Evolutionary conservation across 2,888 invertebrate species (phyloP).

Genomic region (Augiades crinisus): DNA sequence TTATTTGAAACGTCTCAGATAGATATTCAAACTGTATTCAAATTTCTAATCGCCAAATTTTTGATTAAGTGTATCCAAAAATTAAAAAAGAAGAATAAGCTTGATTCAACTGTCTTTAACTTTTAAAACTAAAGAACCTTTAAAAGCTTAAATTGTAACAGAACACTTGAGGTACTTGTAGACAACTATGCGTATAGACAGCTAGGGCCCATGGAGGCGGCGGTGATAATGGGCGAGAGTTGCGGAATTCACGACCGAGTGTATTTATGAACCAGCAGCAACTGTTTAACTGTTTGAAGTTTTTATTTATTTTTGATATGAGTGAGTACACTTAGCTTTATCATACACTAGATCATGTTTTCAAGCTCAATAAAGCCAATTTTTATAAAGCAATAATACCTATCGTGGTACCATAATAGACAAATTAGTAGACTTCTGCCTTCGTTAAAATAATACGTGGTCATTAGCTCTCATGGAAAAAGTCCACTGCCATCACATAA

Average conservation of each 20-base stretch:
- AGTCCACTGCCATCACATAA: slow-evolving; percentile 38
- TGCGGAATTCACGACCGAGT: slow-evolving; percentile 65
- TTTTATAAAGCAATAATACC: slow-evolving; percentile 27
- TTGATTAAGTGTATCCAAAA: too few relatives aligned
- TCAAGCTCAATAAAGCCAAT: slow-evolving; percentile 20
- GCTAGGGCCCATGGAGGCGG: slow-evolving; percentile 54
- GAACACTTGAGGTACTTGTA: slow-evolving; percentile 31
- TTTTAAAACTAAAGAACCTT: too few relatives aligned
- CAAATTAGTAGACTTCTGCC: slow-evolving; percentile 24
- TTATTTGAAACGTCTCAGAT: slow-evolving; percentile 74
- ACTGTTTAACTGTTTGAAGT: slow-evolving; percentile 76
- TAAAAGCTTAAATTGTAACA: too few relatives aligned
- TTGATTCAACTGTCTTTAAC: too few relatives aligned
- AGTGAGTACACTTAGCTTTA: slow-evolving; percentile 39
- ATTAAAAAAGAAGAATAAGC: too few relatives aligned
- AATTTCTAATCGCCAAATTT: slow-evolving; percentile 47
- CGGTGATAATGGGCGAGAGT: slow-evolving; percentile 72
- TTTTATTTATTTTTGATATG: slow-evolving; percentile 67
- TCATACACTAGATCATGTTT: slow-evolving; percentile 15
- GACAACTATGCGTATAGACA: slow-evolving; percentile 27
- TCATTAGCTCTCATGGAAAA: slow-evolving; percentile 44
- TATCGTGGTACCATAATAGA: slow-evolving; percentile 22
- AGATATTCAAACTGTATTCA: slow-evolving; percentile 61
- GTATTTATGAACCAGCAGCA: slow-evolving; percentile 55
- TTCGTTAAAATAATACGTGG: slow-evolving; percentile 26